Conservation (phyloP, 2,797 vertebrate species). For the Gallirallus australis region DNA sequence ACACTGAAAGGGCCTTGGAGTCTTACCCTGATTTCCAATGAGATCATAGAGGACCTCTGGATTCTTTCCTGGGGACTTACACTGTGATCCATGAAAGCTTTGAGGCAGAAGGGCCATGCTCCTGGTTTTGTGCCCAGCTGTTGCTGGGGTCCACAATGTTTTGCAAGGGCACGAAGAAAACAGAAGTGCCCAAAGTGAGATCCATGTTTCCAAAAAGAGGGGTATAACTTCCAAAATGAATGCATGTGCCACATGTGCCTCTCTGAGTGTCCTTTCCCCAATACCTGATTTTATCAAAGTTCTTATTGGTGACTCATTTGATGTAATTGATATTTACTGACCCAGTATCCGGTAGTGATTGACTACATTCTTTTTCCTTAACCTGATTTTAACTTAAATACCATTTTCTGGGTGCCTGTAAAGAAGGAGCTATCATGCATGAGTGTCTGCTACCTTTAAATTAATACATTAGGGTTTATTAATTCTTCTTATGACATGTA, state of each 20-base stretch:
- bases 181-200: neutral
- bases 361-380: constrained; percentile 4
- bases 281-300: neutral
- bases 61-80: neutral
- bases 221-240: neutral
- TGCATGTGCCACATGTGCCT: neutral
- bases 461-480: constrained; percentile 45
- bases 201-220: accelerated
- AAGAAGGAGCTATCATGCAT: neutral
- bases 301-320: neutral
- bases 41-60: neutral
- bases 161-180: neutral
- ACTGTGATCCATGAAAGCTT: neutral
- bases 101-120: neutral
- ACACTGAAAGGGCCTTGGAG: neutral
- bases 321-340: neutral
- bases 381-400: constrained; percentile 13
- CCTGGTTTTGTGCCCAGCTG: neutral
- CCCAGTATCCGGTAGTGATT: neutral
- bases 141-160: neutral
- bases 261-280: neutral
- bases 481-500: constrained; percentile 52
- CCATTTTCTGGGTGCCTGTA: neutral
- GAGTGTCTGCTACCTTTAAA: constrained; percentile 40
- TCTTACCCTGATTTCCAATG: neutral